Conservation (phyloP, 2,113 vertebrate genomes). For the Acanthisitta chloris region DNA sequence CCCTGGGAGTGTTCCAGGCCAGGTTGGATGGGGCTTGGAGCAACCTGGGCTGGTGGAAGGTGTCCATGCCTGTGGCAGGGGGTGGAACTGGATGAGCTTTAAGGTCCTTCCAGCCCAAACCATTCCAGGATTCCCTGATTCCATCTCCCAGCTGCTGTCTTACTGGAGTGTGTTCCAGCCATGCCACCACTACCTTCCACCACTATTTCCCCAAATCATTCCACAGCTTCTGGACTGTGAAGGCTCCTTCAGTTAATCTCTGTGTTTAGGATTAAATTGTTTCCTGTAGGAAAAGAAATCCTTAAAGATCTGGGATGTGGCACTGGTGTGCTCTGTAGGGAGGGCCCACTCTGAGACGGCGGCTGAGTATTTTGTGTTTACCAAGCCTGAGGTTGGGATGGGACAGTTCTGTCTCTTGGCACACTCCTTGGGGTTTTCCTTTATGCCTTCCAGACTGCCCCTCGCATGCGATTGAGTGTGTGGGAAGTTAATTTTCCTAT, state of each 20-base stretch:
- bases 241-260: background rate
- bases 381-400: background rate
- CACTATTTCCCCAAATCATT: background rate
- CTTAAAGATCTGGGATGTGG: background rate
- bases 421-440: background rate
- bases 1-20: background rate
- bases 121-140: background rate
- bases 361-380: background rate
- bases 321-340: background rate
- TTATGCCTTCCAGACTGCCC: background rate
- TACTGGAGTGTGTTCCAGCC: fast-evolving
- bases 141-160: background rate
- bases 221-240: background rate
- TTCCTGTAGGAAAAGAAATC: background rate
- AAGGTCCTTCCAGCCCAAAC: background rate
- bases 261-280: background rate
- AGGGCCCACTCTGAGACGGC: background rate
- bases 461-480: background rate
- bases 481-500: background rate
- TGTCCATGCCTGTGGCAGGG: background rate
- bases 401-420: background rate
- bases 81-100: fast-evolving
- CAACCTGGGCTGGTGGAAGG: fast-evolving
- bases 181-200: fast-evolving
- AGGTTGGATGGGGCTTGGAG: background rate